phyloP scores from a whole-genome alignment of 2,888 invertebrate species.

The Limnephilus rhombicus region DNA sequence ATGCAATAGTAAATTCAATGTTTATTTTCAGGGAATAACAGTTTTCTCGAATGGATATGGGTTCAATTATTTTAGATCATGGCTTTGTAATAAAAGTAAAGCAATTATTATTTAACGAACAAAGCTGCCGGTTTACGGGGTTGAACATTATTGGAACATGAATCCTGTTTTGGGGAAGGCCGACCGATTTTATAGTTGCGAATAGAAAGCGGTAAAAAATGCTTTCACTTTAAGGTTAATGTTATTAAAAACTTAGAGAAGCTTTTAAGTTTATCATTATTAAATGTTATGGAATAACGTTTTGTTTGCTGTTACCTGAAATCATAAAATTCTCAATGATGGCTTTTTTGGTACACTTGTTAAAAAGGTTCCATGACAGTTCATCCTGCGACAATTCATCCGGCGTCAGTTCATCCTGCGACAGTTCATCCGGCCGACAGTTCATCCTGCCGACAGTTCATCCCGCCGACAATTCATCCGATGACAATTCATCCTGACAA shows the following conservation, averaged over 20 bases:
- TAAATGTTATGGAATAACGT: background rate
- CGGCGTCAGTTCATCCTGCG: no score
- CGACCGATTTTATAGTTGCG: background rate
- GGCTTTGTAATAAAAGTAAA: conserved; percentile 1
- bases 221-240: background rate
- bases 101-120: background rate
- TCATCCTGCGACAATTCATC: no score
- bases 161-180: background rate
- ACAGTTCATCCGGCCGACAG: no score
- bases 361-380: no score
- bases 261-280: background rate
- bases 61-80: background rate
- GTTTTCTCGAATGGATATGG: background rate
- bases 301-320: background rate
- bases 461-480: no score
- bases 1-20: conserved; percentile 26
- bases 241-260: background rate
- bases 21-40: background rate
- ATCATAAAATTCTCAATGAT: no score
- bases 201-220: background rate
- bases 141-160: background rate
- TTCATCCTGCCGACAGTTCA: no score
- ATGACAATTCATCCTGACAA: no score
- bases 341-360: no score
- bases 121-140: background rate